A percentile compares a stretch with the other conserved stretches of the same genome.
Conservation (phyloP, 1,140 invertebrate genomes). For the Pristionchus pacificus region DNA sequence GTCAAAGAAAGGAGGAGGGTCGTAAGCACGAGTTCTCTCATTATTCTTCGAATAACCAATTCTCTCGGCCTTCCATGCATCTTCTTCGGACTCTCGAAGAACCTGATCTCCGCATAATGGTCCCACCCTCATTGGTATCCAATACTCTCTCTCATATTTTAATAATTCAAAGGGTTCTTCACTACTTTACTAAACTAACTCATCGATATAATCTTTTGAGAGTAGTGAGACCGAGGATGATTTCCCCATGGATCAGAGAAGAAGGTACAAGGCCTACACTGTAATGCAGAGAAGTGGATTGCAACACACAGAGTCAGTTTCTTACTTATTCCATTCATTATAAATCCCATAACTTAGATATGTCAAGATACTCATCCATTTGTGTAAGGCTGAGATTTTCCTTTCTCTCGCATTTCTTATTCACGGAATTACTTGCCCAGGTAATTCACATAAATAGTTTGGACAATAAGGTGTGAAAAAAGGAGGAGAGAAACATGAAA, state of each 20-base stretch:
- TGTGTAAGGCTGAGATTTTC: constrained; percentile 50
- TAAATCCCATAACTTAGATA: constrained; percentile 32
- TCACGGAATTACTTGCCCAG: constrained; percentile 50
- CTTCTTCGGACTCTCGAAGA: constrained; percentile 48
- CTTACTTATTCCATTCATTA: neutral
- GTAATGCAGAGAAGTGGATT: constrained; percentile 53
- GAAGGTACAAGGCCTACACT: constrained; percentile 54
- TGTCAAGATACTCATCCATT: constrained; percentile 49
- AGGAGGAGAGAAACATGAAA: too few relatives aligned
- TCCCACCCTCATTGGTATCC: constrained; percentile 37
- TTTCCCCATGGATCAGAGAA: constrained; percentile 30
- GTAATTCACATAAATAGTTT: too few relatives aligned
- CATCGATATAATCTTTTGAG: constrained; percentile 31
- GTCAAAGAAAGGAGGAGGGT: neutral
- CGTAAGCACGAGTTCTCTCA: neutral
- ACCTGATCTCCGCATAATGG: constrained; percentile 46
- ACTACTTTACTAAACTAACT: constrained; percentile 4
- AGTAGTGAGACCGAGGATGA: constrained; percentile 32
- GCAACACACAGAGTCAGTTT: constrained; percentile 51
- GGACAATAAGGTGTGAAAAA: too few relatives aligned
- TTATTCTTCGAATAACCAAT: neutral
- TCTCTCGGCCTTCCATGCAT: too few relatives aligned
- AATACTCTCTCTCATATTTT: neutral
- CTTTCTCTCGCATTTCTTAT: constrained; percentile 50
- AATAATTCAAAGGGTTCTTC: constrained; percentile 10